Evolutionary conservation across 30 jellyfish, hydroid and myxozoan genomes (phyloP), one percentile per base, ranked within the genome.

Genomic region (Pseudorhiza aurosa): DNA sequence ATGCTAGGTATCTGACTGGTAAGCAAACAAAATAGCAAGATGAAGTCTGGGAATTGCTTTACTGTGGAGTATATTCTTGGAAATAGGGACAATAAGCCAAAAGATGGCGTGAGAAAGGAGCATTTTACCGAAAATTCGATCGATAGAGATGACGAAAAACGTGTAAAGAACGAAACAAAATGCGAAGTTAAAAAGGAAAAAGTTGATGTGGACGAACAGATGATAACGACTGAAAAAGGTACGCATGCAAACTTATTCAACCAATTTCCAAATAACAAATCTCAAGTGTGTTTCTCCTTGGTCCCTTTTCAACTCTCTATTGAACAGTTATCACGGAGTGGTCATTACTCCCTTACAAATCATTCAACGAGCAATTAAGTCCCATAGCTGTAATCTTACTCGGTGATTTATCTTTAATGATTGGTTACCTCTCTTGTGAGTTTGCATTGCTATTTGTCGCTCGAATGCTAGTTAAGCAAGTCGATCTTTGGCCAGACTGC

Each of bases 41-140:
- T 80, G 91, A 80, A 80, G 84, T 57, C 84, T 22, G 91, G 69
- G 19, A 80, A 80, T 67, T 80, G 81, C 77, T 80, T 80, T 44
- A 62, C 91, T 28, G 84, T 80, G 14, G 91, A 80, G 53, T 80
- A 80, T 40, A 80, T 80, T 31, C 84, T 80, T 19, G 91, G 85
- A 5, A 31, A 76, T 15, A 56, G 69, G 21, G 69, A 65, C 68
- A 50, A 51, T 31, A 80, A 62, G 24, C 82, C 51, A n/a, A 62
- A 65, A 19, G 91, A 80, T 1, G 43, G 19, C 18, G 80, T 59
- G 1, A 40, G 27, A n/a, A 76, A 58, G 31, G 25, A 37, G 26
- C 37, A 76, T 26, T 68, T 68, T n/a, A 53, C 67, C 8, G 67
- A 53, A 1, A 53, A 18, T 53, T 19, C 79, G 28, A 28, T 22